Base-by-base conservation (phyloP, 2,113 vertebrate species). In the Chaetodon trifascialis region DNA sequence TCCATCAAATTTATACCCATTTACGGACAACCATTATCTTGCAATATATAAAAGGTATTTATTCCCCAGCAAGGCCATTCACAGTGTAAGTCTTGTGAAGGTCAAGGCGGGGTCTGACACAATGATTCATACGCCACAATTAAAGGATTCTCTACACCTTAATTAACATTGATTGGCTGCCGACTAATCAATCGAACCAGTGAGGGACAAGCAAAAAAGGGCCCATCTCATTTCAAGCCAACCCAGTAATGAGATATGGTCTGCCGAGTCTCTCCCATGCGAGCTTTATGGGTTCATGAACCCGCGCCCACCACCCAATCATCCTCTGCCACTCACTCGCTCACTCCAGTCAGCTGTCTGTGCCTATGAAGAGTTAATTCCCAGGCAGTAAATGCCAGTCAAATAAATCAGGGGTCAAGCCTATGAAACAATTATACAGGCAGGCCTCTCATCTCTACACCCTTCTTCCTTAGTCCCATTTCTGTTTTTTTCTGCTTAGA, bases 161-260 rank as follows among this genome's bases (percentile, higher is more conserved):
- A 95, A 95, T 95, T 95, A 95, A 92, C 94, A 95, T 95, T 94
- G 94, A 95, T 95, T 92, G 92, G 86, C 85, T 84, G 80, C 83
- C 85, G 87, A 89, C 91, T 89, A 93, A 95, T 95, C 94, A 92
- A 95, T 95, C 34, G 84, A 81, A 82, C 74, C 86, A 65, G 89
- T 85, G 88, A 87, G 86, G 89, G 85, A 91, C 86, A 91, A 87
- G 91, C 76, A 84, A 77, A 85, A 86, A 82, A 73, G 77, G 80
- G 74, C 85, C 83, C 82, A 88, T 92, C 91, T 93, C 90, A 84
- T 91, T 87, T 84, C 82, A 65, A 89, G 82, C 63, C 40, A n/a
- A 62, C 21, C 70, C 78, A 42, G 86, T 94, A 95, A 95, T 94
- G 91, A 95, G 93, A 93, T 87, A 87, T 85, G 88, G 88, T 91